A percentile compares a stretch with the other conserved stretches of the same genome.
phyloP scores from a whole-genome alignment of 2,113 vertebrate genomes.

The Sander lucioperca region DNA sequence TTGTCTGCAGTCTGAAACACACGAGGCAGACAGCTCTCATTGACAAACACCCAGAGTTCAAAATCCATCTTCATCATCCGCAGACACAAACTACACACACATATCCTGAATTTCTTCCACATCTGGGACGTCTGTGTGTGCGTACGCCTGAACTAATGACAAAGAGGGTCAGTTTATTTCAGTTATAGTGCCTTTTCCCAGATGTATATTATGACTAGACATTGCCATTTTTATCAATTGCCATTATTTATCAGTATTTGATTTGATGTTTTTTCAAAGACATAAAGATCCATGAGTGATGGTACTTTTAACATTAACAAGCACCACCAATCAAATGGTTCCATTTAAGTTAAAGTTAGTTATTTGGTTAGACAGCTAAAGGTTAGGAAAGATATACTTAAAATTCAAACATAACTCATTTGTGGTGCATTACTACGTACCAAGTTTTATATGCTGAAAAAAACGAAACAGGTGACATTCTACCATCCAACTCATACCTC shows the following conservation, averaged over 20 bases:
- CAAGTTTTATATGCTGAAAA: too few relatives aligned
- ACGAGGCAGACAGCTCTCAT: slow-evolving; percentile 29
- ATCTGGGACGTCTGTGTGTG: slow-evolving; percentile 15
- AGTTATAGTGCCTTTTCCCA: neutral
- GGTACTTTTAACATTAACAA: neutral
- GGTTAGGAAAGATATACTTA: too few relatives aligned
- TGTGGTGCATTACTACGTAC: too few relatives aligned
- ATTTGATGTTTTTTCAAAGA: too few relatives aligned
- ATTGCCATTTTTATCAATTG: neutral
- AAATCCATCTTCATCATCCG: slow-evolving; percentile 44
- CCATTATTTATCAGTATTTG: too few relatives aligned
- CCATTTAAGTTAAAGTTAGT: neutral
- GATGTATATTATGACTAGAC: neutral
- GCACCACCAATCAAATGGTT: neutral
- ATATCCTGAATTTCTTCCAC: slow-evolving; percentile 2
- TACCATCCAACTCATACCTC: too few relatives aligned
- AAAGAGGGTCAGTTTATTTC: neutral
- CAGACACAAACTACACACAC: slow-evolving; percentile 3
- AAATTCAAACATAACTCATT: too few relatives aligned
- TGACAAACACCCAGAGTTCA: slow-evolving; percentile 17
- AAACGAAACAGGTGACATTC: too few relatives aligned
- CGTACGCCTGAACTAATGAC: neutral
- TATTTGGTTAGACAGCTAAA: too few relatives aligned
- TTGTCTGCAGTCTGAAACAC: slow-evolving; percentile 35
- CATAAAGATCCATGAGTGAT: neutral